Conservation (phyloP, 2,797 vertebrate genomes). For the Aldrovandia affinis region DNA sequence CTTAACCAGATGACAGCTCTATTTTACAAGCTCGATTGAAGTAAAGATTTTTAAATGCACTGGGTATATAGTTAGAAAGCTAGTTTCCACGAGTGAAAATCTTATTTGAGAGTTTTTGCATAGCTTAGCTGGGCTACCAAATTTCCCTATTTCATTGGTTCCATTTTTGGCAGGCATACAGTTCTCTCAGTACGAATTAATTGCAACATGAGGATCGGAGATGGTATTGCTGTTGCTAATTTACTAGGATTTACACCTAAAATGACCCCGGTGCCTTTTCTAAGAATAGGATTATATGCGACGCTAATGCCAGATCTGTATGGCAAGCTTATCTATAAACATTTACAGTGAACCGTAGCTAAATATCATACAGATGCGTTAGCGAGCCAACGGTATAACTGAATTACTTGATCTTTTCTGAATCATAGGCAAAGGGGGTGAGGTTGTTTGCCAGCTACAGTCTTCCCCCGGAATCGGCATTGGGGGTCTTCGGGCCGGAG, state of each 20-base stretch:
- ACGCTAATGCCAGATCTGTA: not conserved
- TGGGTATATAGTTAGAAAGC: not conserved
- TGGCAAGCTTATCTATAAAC: not conserved
- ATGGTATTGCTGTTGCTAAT: constrained; percentile 9
- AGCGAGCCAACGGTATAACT: not conserved
- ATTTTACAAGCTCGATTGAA: not conserved
- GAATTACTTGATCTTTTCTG: constrained; percentile 37
- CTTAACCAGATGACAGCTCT: constrained; percentile 5
- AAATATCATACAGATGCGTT: not conserved
- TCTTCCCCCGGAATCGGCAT: constrained; percentile 74
- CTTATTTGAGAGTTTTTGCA: not conserved
- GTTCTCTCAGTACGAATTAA: not conserved
- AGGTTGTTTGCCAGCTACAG: constrained; percentile 75
- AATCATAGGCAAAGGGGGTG: constrained; percentile 78
- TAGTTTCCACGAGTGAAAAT: not conserved
- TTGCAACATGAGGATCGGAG: not conserved
- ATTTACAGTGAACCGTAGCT: not conserved
- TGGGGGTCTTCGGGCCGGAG: constrained; percentile 73
- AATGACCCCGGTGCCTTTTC: constrained; percentile 13
- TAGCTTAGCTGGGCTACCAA: not conserved
- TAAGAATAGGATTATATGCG: not conserved
- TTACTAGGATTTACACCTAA: constrained; percentile 24
- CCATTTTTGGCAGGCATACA: not conserved
- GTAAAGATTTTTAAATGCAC: not conserved
- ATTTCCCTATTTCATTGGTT: not conserved